Evolutionary conservation across 2,797 vertebrate species (phyloP).

Genomic region (Alexandromys oeconomus): DNA sequence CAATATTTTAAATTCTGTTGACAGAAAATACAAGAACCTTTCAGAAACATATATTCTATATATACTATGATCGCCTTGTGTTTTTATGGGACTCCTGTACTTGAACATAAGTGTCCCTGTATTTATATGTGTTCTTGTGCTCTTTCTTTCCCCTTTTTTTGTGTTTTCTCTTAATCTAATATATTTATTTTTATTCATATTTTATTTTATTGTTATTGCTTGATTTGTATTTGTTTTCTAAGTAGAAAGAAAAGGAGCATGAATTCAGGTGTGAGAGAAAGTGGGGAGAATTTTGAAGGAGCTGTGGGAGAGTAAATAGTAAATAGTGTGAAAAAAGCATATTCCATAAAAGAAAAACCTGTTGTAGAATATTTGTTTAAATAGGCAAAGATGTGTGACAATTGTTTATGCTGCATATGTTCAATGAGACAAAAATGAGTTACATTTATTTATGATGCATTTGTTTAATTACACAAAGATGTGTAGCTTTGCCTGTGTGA

Average conservation of each 20-base stretch:
- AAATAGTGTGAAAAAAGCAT: background rate
- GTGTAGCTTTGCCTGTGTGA: too few relatives aligned
- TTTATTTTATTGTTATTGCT: background rate
- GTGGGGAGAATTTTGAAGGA: background rate
- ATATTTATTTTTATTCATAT: background rate
- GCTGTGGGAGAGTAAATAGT: background rate
- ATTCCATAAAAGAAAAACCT: background rate
- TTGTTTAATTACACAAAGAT: too few relatives aligned
- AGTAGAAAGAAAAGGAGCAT: background rate
- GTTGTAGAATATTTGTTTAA: too few relatives aligned
- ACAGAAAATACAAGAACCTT: background rate
- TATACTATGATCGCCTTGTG: background rate
- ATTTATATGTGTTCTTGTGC: background rate
- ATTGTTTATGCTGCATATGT: too few relatives aligned
- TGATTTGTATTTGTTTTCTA: background rate
- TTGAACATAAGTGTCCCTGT: too few relatives aligned
- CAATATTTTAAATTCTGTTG: background rate
- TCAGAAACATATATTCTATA: background rate
- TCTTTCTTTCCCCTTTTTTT: background rate
- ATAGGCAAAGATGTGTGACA: too few relatives aligned
- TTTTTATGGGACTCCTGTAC: background rate
- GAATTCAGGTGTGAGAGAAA: background rate
- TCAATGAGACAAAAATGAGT: too few relatives aligned
- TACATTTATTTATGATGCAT: too few relatives aligned
- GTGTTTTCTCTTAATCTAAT: background rate